A percentile compares a stretch with the other conserved stretches of the same genome.
These are phyloP conservation scores for Muschampia plurimacula DNA, from an alignment of 2,888 invertebrate genomes.

Conservation along the genomic window DNA sequence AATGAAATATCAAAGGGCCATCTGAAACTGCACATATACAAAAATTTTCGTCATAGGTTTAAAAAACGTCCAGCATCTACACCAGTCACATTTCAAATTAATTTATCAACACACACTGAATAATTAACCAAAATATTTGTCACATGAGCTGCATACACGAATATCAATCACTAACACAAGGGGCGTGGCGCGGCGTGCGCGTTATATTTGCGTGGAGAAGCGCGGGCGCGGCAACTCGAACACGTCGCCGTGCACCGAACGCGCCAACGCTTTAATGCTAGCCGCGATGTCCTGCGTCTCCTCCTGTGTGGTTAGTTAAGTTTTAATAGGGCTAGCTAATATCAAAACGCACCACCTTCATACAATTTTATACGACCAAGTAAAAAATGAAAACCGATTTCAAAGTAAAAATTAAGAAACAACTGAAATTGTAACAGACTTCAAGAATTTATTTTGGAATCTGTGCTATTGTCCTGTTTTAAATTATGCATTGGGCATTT, in stretches of 20 bases:
- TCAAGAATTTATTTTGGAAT: no score
- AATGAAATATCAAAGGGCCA: background rate
- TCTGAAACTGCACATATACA: background rate
- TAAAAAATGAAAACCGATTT: no score
- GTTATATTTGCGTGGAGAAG: constrained; percentile 93
- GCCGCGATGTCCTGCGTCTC: constrained; percentile 94
- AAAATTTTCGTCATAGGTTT: background rate
- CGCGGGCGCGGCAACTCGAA: constrained; percentile 95
- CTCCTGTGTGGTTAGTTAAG: constrained; percentile 65
- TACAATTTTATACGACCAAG: no score
- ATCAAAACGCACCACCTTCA: no score
- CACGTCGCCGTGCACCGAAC: constrained; percentile 95
- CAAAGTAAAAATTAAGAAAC: no score
- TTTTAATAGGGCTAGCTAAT: no score
- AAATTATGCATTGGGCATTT: no score
- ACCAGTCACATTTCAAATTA: background rate
- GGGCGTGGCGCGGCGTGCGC: constrained; percentile 7
- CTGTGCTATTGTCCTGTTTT: no score
- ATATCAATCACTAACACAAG: constrained; percentile 20
- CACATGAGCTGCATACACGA: constrained; percentile 26
- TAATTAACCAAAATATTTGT: constrained; percentile 29
- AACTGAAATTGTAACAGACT: no score
- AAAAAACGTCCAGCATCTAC: background rate
- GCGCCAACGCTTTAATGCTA: constrained; percentile 96
- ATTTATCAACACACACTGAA: background rate